Evolutionary conservation across 2,113 vertebrate genomes (phyloP).

Genomic region (Azemiops feae): DNA sequence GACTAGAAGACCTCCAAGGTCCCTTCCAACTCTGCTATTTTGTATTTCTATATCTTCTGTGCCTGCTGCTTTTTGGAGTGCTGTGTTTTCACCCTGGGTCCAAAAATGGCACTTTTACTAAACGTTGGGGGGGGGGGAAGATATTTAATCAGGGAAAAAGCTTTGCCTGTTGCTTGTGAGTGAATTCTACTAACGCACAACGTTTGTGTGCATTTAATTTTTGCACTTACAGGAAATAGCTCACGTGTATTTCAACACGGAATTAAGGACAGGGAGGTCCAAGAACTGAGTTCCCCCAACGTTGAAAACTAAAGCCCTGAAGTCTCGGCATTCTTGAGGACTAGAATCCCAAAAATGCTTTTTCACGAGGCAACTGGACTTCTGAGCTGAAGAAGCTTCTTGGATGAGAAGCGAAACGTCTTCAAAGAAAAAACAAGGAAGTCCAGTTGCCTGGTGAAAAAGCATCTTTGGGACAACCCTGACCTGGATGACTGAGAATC

Average conservation of each 20-base stretch:
- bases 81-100: not conserved
- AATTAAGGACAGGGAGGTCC: not conserved
- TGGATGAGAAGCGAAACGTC: too few relatives aligned
- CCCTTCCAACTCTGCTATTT: not conserved
- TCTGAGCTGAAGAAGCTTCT: too few relatives aligned
- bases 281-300: rapidly evolving
- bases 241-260: not conserved
- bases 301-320: not conserved
- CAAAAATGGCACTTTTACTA: not conserved
- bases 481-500: too few relatives aligned
- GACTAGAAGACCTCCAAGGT: too few relatives aligned
- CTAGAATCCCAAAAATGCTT: not conserved
- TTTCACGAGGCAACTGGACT: too few relatives aligned
- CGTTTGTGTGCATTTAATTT: not conserved
- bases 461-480: too few relatives aligned
- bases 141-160: not conserved
- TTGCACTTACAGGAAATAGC: not conserved
- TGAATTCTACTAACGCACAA: not conserved
- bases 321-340: not conserved
- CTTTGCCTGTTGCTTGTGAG: not conserved
- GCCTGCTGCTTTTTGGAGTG: not conserved
- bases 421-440: too few relatives aligned
- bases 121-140: not conserved
- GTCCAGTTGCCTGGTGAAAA: too few relatives aligned
- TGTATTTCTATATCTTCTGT: not conserved